Evolutionary conservation across 2,113 vertebrate genomes (phyloP).

Genomic region (Bostrychus sinensis): DNA sequence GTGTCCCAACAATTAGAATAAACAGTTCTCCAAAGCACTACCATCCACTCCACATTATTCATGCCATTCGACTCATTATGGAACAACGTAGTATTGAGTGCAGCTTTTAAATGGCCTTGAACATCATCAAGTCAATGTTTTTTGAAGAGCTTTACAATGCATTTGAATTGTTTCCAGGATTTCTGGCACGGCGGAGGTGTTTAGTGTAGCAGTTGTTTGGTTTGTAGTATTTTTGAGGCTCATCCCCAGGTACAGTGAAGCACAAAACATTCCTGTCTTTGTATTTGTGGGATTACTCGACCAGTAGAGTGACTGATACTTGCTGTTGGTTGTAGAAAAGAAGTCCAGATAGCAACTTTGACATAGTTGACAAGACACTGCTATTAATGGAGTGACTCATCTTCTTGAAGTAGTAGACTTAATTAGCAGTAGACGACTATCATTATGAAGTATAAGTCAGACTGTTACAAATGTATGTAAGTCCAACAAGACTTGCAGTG

Average conservation of each 20-base stretch:
- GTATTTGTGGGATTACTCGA: slow-evolving; percentile 43
- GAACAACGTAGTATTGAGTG: slow-evolving; percentile 1
- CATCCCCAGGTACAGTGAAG: slow-evolving; percentile 29
- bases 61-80: slow-evolving; percentile 11
- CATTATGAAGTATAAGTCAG: too few relatives aligned
- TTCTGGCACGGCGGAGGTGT: slow-evolving; percentile 1
- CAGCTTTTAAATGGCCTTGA: slow-evolving; percentile 4
- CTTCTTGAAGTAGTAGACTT: slow-evolving; percentile 36
- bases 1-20: not conserved
- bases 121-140: slow-evolving; percentile 10
- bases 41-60: not conserved
- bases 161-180: slow-evolving; percentile 1
- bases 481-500: too few relatives aligned
- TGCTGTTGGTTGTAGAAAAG: slow-evolving; percentile 53
- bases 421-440: too few relatives aligned
- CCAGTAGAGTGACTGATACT: slow-evolving; percentile 36
- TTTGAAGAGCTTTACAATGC: slow-evolving; percentile 7
- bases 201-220: slow-evolving; percentile 15
- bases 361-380: slow-evolving; percentile 44
- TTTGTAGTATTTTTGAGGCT: slow-evolving; percentile 29
- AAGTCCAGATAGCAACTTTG: slow-evolving; percentile 38
- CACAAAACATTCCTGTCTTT: slow-evolving; percentile 31
- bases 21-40: not conserved
- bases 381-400: slow-evolving; percentile 51
- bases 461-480: too few relatives aligned